A percentile compares a stretch with the other conserved stretches of the same genome.
Evolutionary conservation across 2,888 invertebrate species (phyloP).

Genomic region (Hypselothyrea guttata): DNA sequence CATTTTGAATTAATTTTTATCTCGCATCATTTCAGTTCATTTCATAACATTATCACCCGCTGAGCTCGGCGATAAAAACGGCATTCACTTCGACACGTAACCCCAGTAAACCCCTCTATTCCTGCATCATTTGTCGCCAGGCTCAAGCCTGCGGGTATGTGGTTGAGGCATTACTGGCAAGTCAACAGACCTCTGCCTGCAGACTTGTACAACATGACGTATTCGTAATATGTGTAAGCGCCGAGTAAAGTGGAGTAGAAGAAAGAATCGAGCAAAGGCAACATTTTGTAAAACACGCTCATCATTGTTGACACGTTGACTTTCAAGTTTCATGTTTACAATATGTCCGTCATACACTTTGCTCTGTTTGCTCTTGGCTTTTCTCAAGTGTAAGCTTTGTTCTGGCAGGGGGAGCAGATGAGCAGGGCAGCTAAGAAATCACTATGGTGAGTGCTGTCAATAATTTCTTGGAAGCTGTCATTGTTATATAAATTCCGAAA

Average conservation of each 20-base stretch:
- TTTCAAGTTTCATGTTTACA: constrained; percentile 43
- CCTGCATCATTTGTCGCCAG: constrained; percentile 19
- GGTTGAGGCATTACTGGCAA: constrained; percentile 52
- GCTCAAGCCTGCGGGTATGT: constrained; percentile 35
- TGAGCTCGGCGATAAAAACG: constrained; percentile 40
- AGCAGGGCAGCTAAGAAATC: background rate
- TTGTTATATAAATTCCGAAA: constrained; percentile 30
- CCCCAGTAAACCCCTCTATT: constrained; percentile 1
- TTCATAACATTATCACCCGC: constrained; percentile 61
- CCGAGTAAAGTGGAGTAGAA: constrained; percentile 22
- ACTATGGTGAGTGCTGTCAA: constrained; percentile 19
- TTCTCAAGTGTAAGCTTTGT: constrained; percentile 12
- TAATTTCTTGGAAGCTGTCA: constrained; percentile 30
- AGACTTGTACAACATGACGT: constrained; percentile 50
- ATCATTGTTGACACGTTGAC: constrained; percentile 73
- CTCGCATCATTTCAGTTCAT: constrained; percentile 57
- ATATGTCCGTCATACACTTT: constrained; percentile 45
- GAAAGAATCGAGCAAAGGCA: constrained; percentile 39
- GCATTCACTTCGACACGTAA: constrained; percentile 10
- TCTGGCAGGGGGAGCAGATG: background rate
- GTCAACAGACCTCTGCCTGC: constrained; percentile 38
- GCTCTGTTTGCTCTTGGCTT: constrained; percentile 31
- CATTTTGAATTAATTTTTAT: constrained; percentile 54
- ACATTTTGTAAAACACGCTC: constrained; percentile 71
- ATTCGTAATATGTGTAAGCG: constrained; percentile 45